Percentiles rank a stretch among this genome's conserved stretches.
These are phyloP conservation scores for Sphyrna mokarran DNA, from an alignment of 2,113 vertebrate species.

Conservation along the genomic window DNA sequence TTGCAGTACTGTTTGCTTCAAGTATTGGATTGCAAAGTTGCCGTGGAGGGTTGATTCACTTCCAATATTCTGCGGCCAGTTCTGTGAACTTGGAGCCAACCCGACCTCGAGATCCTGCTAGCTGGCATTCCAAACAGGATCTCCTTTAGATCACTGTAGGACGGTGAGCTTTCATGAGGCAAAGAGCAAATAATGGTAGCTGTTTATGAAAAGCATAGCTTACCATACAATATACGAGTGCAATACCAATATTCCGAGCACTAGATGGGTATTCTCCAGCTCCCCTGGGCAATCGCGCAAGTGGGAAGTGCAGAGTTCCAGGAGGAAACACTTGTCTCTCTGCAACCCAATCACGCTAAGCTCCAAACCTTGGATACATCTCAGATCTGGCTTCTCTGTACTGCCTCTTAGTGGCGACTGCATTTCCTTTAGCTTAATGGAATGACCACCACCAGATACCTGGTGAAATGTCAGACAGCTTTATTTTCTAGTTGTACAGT, in stretches of 20 bases:
- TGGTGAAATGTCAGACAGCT: neutral
- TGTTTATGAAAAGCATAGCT: neutral
- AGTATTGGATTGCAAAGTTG: slow-evolving; percentile 8
- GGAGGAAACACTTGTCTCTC: neutral
- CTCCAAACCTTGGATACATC: neutral
- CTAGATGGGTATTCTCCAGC: neutral
- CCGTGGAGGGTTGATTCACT: neutral
- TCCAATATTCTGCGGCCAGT: neutral
- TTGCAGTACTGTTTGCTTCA: neutral
- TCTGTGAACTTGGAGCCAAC: neutral
- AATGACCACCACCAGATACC: neutral
- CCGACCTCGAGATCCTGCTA: neutral
- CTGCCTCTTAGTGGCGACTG: neutral
- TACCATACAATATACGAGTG: neutral
- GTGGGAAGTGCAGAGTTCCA: neutral
- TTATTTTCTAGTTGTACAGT: neutral
- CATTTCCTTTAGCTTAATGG: neutral
- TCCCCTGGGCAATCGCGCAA: neutral
- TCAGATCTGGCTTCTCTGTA: neutral
- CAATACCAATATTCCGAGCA: neutral
- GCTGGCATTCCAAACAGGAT: neutral
- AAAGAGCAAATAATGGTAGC: neutral
- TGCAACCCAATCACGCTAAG: neutral
- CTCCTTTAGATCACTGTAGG: neutral
- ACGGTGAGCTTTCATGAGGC: neutral